Evolutionary conservation across 1,140 invertebrate genomes (phyloP).

Genomic region (Drosophila teissieri): DNA sequence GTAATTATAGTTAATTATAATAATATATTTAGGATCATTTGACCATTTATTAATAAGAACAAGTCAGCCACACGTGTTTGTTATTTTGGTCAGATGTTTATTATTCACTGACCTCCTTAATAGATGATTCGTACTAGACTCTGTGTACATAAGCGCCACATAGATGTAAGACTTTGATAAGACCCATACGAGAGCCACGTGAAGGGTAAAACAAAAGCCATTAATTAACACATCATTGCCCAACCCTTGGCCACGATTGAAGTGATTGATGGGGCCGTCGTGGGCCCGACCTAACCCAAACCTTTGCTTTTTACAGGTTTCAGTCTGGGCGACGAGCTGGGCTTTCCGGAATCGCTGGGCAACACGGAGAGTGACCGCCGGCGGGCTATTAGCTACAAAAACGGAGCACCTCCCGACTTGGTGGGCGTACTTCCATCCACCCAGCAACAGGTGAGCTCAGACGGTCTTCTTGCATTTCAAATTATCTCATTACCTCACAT

Average conservation of each 20-base stretch:
- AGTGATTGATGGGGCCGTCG: slow-evolving; percentile 51
- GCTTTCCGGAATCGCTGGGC: slow-evolving; percentile 91
- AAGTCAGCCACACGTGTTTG: background rate
- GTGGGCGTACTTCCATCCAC: slow-evolving; percentile 68
- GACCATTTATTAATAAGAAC: no score
- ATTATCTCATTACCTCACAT: background rate
- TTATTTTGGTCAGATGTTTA: background rate
- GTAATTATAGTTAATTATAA: background rate
- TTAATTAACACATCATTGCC: slow-evolving; percentile 61
- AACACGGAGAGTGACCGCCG: slow-evolving; percentile 89
- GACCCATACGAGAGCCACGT: slow-evolving; percentile 15
- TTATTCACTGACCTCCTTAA: slow-evolving; percentile 11
- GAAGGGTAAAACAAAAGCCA: slow-evolving; percentile 46
- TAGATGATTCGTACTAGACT: slow-evolving; percentile 1
- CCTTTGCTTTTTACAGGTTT: slow-evolving; percentile 87
- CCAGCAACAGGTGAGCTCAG: slow-evolving; percentile 59
- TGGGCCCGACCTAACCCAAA: slow-evolving; percentile 16
- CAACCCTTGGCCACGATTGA: slow-evolving; percentile 34
- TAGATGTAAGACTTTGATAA: slow-evolving; percentile 43
- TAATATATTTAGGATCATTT: background rate
- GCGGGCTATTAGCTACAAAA: slow-evolving; percentile 87
- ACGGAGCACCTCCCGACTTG: slow-evolving; percentile 84
- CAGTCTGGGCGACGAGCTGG: slow-evolving; percentile 92
- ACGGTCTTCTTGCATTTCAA: background rate
- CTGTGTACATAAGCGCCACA: slow-evolving; percentile 24